Conservation (phyloP, 2,113 vertebrate species). For the Lophochroa leadbeateri region DNA sequence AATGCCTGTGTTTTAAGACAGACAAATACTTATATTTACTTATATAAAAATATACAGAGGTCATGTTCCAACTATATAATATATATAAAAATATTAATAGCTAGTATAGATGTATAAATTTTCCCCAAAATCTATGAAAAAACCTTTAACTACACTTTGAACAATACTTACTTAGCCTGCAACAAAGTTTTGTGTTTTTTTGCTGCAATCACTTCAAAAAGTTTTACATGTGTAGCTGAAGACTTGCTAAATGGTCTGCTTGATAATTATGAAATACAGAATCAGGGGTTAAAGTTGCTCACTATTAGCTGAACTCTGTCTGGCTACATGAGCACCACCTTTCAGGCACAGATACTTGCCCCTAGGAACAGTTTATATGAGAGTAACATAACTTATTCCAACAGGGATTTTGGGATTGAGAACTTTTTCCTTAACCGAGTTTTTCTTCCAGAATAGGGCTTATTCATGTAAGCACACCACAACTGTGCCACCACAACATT, state of each 20-base stretch:
- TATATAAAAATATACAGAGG: background rate
- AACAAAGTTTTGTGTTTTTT: background rate
- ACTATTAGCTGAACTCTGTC: background rate
- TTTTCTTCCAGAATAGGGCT: background rate
- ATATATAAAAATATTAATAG: background rate
- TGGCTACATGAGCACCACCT: background rate
- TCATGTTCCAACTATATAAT: background rate
- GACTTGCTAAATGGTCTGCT: background rate
- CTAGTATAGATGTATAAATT: background rate
- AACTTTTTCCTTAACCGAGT: background rate
- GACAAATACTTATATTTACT: background rate
- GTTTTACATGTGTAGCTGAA: background rate
- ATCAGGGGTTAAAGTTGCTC: background rate
- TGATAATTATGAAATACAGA: background rate
- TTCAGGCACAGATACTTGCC: background rate
- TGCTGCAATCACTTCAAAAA: background rate
- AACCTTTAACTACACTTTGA: background rate
- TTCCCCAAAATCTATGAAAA: background rate
- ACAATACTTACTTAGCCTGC: background rate
- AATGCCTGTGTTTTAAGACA: background rate
- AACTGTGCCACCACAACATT: background rate
- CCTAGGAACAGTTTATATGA: background rate
- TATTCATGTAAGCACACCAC: background rate
- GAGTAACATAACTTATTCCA: background rate
- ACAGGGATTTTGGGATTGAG: background rate